Evolutionary conservation across 2,888 invertebrate genomes (phyloP), one percentile per base, ranked within the genome.

Genomic region (Magallana nippona): DNA sequence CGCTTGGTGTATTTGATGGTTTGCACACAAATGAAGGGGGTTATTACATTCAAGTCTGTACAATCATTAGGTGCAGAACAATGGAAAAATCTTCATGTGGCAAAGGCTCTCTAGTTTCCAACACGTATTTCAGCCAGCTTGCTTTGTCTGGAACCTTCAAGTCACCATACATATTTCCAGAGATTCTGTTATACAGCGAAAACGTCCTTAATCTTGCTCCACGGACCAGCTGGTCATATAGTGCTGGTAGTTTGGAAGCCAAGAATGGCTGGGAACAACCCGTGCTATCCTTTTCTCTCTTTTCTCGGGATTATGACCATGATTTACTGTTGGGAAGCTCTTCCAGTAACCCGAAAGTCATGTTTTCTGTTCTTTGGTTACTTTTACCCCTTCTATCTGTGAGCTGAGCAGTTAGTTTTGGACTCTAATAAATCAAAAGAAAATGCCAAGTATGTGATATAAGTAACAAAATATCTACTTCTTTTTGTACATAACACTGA

Each of bases 1-100:
- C 90, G 0, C 88, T 92, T 77, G 92, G 91, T 0, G 92, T 89
- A 0, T 92, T 92, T 83, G 89, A 91, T 80, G 91, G 92, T 0
- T 83, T 90, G 1, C 92, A 92, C 84, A 89, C 88, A 2, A 82
- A 86, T 13, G 87, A 91, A 55, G 91, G 91, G 0, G 60, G 85
- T 5, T 92, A 91, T 80, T 92, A 90, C 85, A 83, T 91, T 1
- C 90, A 92, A 84, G 86, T 90, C 8, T 92, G 92, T 78, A 85
- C 89, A 8, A 77, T 92, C 1, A 83, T 92, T 10, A 89, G 86
- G 78, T 92, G 92, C 78, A 87, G 86, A 17, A 86, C 88, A 32
- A 60, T 55, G 17, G 62, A 84, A 0, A 78, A 81, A 15, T 55
- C 84, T 11, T 83, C 83, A 10, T 92, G 91, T 62, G 91, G 91